Base-by-base conservation (phyloP, 1,140 invertebrate genomes). In the Globodera ellingtonae region DNA sequence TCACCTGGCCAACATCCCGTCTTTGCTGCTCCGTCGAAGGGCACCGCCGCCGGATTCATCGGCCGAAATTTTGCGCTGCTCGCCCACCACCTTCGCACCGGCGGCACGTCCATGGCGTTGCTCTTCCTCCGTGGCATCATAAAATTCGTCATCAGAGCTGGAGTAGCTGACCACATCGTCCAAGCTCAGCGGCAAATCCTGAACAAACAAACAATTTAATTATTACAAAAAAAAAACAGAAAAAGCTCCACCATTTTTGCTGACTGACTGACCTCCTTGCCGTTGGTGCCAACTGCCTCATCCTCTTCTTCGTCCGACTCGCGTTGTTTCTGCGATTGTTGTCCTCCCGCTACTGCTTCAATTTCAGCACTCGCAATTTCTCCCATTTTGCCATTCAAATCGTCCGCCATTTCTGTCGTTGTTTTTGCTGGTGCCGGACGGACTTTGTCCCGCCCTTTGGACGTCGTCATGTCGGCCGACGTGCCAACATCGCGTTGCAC, bases 111-210 rank as follows among this genome's bases (percentile, higher is more conserved):
- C 10, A 59, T 59, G 56, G 10, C 18, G 62, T 9, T 77, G 21
- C 6, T 77, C 75, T 6, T 77, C 65, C 65, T 77, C 69, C 46
- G 56, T 56, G 6, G 86, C 86, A 67, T 87, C 86, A 69, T 84
- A 87, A 75, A 87, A 87, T 72, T 87, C 86, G 70, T 87, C 86
- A 65, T 86, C 85, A 47, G 82, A 85, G 66, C 85, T 87, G 48
- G 86, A 87, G 62, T 87, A 88, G 46, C 84, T 82, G 50, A 87
- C 70, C 15, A 72, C 65, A 7, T 79, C 78, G 52, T 80, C 65
- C 50, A 80, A 50, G 47, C 18, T 80, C 18, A 80, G 75, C 18
- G 81, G 75, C 65, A 62, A 62, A 13, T 80, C 59, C 76, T 79
- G 71, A 10, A 8, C 56, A 48, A 75, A 62, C 46, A 9, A 75